These are phyloP conservation scores for Hypomecis atomaria DNA, from an alignment of 2,888 invertebrate species.

Conservation along the genomic window DNA sequence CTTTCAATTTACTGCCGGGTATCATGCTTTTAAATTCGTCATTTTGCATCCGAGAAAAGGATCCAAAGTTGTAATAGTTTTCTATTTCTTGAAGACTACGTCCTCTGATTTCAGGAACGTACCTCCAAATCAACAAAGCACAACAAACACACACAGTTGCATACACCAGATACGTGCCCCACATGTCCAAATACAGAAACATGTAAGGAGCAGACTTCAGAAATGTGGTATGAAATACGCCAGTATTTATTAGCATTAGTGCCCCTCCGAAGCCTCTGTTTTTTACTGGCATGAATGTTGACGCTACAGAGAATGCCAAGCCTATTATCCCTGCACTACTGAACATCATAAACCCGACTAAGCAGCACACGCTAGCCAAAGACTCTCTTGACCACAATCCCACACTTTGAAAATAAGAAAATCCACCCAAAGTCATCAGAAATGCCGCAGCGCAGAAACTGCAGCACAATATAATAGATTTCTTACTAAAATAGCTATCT, in stretches of 20 bases:
- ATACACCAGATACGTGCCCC: conserved; percentile 31
- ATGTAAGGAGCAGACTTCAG: conserved; percentile 33
- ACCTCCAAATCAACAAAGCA: conserved; percentile 21
- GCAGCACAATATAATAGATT: conserved; percentile 28
- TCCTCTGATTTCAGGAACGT: conserved; percentile 22
- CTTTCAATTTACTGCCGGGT: too few relatives aligned
- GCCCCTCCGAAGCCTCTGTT: conserved; percentile 33
- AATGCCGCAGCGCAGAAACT: conserved; percentile 3
- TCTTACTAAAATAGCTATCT: conserved; percentile 30
- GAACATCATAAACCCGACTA: background rate
- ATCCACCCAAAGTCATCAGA: background rate
- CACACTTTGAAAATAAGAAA: conserved; percentile 8
- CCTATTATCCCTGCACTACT: conserved; percentile 17
- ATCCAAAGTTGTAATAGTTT: conserved; percentile 6
- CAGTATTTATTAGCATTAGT: conserved; percentile 17
- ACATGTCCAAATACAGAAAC: conserved; percentile 22
- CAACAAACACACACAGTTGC: conserved; percentile 13
- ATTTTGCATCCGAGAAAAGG: too few relatives aligned
- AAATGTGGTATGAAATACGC: conserved; percentile 20
- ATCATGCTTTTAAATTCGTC: too few relatives aligned
- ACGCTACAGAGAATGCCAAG: conserved; percentile 11
- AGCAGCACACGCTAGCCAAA: background rate
- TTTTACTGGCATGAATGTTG: conserved; percentile 38
- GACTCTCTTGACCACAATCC: conserved; percentile 7
- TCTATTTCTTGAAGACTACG: conserved; percentile 24